A percentile compares a stretch with the other conserved stretches of the same genome.
Evolutionary conservation across 35 echinoderm and acorn worm species (phyloP).

Genomic region (Chiridota heheva): DNA sequence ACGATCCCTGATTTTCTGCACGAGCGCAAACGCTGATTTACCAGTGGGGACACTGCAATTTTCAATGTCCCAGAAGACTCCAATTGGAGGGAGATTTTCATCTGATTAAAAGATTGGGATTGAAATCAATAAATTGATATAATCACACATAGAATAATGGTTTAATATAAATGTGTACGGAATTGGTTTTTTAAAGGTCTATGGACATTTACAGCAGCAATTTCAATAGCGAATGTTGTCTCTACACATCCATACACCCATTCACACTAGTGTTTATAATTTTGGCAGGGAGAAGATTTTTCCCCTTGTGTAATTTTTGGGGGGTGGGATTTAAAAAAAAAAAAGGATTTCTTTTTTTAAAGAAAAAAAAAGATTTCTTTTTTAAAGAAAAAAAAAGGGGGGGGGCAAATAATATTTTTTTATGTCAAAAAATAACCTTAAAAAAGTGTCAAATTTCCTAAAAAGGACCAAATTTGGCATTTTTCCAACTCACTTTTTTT

Average conservation of each 20-base stretch:
- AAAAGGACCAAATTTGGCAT: too few relatives aligned
- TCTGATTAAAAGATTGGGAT: slow-evolving; percentile 19
- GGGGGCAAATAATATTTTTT: too few relatives aligned
- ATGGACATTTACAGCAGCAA: background rate
- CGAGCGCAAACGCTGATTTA: slow-evolving; percentile 82
- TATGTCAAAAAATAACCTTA: too few relatives aligned
- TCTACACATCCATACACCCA: background rate
- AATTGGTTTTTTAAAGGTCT: background rate
- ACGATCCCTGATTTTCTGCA: slow-evolving; percentile 77
- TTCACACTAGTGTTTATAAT: background rate
- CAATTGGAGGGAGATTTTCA: slow-evolving; percentile 72
- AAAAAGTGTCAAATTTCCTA: too few relatives aligned
- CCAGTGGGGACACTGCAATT: slow-evolving; percentile 87
- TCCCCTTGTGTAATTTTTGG: background rate
- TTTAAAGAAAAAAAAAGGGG: too few relatives aligned
- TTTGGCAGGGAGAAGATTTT: background rate
- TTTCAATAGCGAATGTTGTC: background rate
- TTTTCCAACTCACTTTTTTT: too few relatives aligned
- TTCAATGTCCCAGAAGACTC: slow-evolving; percentile 99
- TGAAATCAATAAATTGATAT: background rate
- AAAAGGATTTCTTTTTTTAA: too few relatives aligned
- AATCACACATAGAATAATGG: background rate
- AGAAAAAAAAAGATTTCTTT: too few relatives aligned
- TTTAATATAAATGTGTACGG: background rate
- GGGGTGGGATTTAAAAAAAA: slow-evolving; percentile 1